Evolutionary conservation across 2,797 vertebrate genomes (phyloP).

Genomic region (Halcyon smyrnensis): DNA sequence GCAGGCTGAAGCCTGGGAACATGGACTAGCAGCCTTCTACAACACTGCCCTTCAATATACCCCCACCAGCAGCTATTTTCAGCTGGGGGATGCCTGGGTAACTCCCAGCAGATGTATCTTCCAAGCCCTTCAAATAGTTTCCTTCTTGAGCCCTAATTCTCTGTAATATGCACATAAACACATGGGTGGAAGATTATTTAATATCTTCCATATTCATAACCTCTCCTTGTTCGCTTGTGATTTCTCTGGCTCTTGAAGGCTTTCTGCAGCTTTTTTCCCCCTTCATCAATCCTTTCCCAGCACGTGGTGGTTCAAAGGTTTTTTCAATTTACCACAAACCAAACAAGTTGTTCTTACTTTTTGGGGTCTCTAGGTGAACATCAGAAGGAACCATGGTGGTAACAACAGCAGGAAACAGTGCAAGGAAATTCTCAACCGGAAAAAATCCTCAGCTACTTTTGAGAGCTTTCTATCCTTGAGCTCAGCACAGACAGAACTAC

Average conservation of each 20-base stretch:
- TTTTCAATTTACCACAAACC: background rate
- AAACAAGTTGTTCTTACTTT: background rate
- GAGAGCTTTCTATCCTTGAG: background rate
- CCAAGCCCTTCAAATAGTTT: background rate
- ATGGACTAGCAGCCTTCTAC: background rate
- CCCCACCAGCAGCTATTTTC: background rate
- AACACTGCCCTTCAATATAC: background rate
- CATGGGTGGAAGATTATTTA: background rate
- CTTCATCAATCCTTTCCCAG: background rate
- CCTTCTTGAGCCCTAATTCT: background rate
- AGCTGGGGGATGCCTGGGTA: background rate
- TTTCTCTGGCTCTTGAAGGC: background rate
- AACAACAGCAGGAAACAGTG: accelerated
- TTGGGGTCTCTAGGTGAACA: background rate
- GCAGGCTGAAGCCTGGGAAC: background rate
- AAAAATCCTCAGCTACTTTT: background rate
- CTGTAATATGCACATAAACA: background rate
- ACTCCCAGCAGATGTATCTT: background rate
- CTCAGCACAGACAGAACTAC: background rate
- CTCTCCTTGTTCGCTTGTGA: background rate
- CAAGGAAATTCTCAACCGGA: background rate
- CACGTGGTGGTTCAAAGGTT: background rate
- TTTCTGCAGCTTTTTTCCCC: background rate
- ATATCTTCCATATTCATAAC: background rate
- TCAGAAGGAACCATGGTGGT: background rate